Evolutionary conservation across 2,888 invertebrate species (phyloP).

Genomic region (Cylloceria caligata): DNA sequence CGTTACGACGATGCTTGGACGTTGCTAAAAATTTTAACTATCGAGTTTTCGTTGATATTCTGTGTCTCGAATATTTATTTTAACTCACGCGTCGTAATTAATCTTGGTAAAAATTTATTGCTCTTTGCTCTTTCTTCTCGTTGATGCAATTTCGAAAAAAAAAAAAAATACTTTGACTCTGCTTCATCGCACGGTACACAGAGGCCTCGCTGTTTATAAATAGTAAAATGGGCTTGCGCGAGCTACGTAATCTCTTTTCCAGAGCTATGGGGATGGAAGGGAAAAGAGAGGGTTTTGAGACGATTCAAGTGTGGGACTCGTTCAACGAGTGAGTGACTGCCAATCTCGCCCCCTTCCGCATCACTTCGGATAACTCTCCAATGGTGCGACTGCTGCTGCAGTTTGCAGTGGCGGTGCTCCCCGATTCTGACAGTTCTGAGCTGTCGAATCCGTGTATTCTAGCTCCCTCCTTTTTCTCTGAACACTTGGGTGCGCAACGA

Average conservation of each 20-base stretch:
- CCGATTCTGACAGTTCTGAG: conserved; percentile 19
- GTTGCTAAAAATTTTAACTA: no score
- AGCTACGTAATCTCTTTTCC: conserved; percentile 51
- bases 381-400: conserved; percentile 14
- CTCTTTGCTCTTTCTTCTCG: background rate
- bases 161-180: background rate
- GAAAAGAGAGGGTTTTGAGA: conserved; percentile 12
- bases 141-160: conserved; percentile 2
- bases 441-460: conserved; percentile 6
- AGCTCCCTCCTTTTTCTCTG: background rate
- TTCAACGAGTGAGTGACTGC: conserved; percentile 13
- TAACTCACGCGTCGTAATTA: background rate
- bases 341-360: conserved; percentile 24
- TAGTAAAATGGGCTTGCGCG: conserved; percentile 45
- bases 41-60: no score
- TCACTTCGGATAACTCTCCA: conserved; percentile 3
- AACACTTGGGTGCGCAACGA: background rate
- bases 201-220: conserved; percentile 38
- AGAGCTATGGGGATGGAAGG: conserved; percentile 6
- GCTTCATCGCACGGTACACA: background rate
- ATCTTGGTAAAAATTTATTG: background rate
- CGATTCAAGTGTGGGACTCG: conserved; percentile 35
- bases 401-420: conserved; percentile 7
- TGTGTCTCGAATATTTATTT: no score
- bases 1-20: no score